Evolutionary conservation across 2,113 vertebrate genomes (phyloP).

Genomic region (Natator depressus): DNA sequence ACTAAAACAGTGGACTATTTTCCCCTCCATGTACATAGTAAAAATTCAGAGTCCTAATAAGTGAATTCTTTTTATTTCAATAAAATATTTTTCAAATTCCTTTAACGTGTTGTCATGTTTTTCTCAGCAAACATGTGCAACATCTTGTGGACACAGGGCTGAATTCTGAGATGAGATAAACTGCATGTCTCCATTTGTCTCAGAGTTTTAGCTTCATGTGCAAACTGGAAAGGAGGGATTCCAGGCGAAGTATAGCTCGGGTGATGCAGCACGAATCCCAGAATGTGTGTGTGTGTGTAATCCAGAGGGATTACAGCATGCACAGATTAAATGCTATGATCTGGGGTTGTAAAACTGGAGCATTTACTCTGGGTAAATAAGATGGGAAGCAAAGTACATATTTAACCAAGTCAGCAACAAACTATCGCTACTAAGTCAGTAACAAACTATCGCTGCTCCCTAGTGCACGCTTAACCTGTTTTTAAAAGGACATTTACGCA

Average conservation of each 20-base stretch:
- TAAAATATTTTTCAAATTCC: background rate
- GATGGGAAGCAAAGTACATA: conserved; percentile 4
- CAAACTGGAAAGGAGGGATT: conserved; percentile 10
- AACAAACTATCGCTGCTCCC: conserved; percentile 27
- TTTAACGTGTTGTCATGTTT: conserved; percentile 45
- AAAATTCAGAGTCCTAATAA: background rate
- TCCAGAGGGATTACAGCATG: background rate
- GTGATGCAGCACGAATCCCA: background rate
- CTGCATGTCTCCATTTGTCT: conserved; percentile 37
- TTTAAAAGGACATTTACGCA: conserved; percentile 29
- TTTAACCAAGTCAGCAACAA: conserved; percentile 39
- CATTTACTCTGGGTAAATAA: background rate
- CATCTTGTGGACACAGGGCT: background rate
- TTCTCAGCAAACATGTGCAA: conserved; percentile 25
- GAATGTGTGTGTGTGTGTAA: background rate
- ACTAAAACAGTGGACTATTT: conserved; percentile 44
- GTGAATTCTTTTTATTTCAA: conserved; percentile 53
- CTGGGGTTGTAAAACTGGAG: background rate
- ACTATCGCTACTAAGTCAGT: conserved; percentile 5
- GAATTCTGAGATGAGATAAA: conserved; percentile 9
- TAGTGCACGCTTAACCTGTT: conserved; percentile 28
- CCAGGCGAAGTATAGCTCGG: conserved; percentile 28
- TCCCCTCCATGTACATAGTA: conserved; percentile 35
- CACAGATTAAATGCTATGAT: conserved; percentile 20
- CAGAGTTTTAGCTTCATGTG: conserved; percentile 5